phyloP scores from a whole-genome alignment of 2,888 invertebrate species.

The Gymnosoma rotundatum region DNA sequence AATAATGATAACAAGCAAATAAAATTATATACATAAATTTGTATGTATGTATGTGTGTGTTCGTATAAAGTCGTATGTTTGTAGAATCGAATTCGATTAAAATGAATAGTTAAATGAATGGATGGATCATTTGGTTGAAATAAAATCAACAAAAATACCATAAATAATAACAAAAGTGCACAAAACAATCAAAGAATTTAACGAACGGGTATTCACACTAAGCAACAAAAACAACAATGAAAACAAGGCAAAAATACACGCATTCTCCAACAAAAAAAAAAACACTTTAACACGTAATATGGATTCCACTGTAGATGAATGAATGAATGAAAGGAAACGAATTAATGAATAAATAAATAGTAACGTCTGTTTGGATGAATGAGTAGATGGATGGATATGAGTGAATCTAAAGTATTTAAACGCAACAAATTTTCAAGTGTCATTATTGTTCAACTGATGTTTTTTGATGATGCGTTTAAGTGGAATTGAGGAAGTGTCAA shows the following conservation, averaged over 20 bases:
- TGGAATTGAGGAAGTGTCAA: constrained; percentile 57
- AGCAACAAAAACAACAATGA: constrained; percentile 41
- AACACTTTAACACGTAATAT: constrained; percentile 67
- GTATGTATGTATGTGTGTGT: neutral
- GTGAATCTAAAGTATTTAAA: constrained; percentile 7
- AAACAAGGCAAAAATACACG: constrained; percentile 24
- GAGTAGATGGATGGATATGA: constrained; percentile 5
- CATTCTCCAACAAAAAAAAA: constrained; percentile 49
- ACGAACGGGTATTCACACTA: constrained; percentile 28
- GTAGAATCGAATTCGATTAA: neutral
- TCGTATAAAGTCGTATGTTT: neutral
- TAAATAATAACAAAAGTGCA: constrained; percentile 29
- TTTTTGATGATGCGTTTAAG: constrained; percentile 53
- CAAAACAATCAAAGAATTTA: constrained; percentile 39
- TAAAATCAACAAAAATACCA: constrained; percentile 63
- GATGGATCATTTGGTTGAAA: constrained; percentile 59
- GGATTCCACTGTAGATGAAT: constrained; percentile 40
- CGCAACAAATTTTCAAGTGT: constrained; percentile 59
- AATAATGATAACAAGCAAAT: no score
- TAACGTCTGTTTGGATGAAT: constrained; percentile 65
- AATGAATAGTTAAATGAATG: constrained; percentile 25
- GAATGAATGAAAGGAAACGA: constrained; percentile 28
- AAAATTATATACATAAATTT: neutral
- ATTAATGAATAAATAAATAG: constrained; percentile 56
- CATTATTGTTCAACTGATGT: constrained; percentile 55